Percentiles rank a stretch among this genome's conserved stretches.
Conservation (phyloP, 2,888 invertebrate genomes). For the Rhagonycha lutea region DNA sequence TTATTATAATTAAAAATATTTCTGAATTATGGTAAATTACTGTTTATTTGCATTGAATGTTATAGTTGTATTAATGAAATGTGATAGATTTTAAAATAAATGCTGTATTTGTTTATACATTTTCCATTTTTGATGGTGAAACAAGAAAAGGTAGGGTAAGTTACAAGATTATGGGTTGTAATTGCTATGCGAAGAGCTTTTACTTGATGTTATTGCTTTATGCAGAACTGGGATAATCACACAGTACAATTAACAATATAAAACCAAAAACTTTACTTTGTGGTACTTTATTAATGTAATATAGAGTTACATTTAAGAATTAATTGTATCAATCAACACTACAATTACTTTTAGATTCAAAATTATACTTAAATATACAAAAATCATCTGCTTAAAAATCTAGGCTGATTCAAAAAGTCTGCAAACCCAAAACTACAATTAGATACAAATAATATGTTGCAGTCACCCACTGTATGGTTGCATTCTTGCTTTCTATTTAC, state of each 20-base stretch:
- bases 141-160: too few species aligned
- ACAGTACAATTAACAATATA: neutral
- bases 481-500: neutral
- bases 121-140: neutral
- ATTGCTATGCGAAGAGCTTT: too few species aligned
- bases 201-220: too few species aligned
- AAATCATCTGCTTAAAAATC: neutral
- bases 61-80: neutral
- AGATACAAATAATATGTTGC: neutral
- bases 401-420: neutral
- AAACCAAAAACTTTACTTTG: neutral
- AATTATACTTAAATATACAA: neutral
- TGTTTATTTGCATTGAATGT: neutral
- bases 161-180: too few species aligned
- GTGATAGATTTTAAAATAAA: neutral
- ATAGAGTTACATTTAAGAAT: neutral
- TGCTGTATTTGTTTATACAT: neutral
- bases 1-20: neutral
- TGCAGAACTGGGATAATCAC: neutral
- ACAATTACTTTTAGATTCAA: neutral
- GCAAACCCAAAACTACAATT: neutral
- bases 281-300: neutral
- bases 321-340: neutral
- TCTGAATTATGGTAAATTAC: neutral
- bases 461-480: neutral